These are phyloP conservation scores for Lagopus leucura DNA, from an alignment of 2,113 vertebrate species.

Conservation along the genomic window DNA sequence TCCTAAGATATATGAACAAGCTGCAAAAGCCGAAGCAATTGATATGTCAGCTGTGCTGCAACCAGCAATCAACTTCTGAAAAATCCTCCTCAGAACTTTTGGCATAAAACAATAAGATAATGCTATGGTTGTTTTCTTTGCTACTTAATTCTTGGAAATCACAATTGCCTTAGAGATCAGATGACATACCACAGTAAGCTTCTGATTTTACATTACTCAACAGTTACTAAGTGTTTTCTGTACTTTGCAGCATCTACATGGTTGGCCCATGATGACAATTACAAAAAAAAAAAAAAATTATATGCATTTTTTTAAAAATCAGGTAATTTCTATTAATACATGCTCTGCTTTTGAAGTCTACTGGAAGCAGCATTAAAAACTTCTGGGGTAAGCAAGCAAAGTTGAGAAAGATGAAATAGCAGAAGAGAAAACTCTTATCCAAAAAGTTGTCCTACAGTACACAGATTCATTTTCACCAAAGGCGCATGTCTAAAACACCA, in stretches of 20 bases:
- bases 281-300: neutral
- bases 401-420: neutral
- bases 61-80: neutral
- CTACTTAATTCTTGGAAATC: neutral
- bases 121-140: neutral
- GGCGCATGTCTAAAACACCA: neutral
- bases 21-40: neutral
- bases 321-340: neutral
- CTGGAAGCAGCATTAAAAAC: neutral
- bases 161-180: neutral
- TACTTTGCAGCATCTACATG: neutral
- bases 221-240: neutral
- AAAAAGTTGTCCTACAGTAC: neutral
- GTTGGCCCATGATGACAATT: neutral
- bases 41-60: neutral
- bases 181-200: neutral
- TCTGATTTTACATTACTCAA: neutral
- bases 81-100: neutral
- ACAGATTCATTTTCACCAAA: conserved; percentile 19
- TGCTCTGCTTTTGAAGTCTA: neutral
- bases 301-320: neutral
- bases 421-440: conserved; percentile 26
- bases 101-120: neutral
- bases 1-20: neutral
- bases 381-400: neutral